phyloP scores from a whole-genome alignment of 2,113 vertebrate genomes.

The Capreolus pygargus region DNA sequence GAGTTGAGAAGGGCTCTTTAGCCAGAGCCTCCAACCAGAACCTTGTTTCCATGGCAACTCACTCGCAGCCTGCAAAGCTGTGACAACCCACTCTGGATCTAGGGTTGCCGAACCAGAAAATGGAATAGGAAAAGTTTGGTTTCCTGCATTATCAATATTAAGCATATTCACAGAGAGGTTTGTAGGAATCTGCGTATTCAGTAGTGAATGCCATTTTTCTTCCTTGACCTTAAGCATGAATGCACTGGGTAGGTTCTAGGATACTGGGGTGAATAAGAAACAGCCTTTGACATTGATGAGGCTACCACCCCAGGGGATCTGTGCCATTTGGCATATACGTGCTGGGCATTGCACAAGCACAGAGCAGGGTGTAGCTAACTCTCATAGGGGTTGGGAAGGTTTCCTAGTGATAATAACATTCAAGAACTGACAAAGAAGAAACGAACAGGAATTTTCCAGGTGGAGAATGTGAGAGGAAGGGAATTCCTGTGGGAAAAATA shows the following conservation, averaged over 20 bases:
- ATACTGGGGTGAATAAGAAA: neutral
- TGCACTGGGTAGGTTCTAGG: neutral
- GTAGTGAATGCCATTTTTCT: neutral
- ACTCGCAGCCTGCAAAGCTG: conserved; percentile 72
- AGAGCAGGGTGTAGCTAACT: neutral
- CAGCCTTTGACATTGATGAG: neutral
- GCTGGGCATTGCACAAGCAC: neutral
- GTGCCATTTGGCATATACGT: neutral
- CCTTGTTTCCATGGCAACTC: conserved; percentile 79
- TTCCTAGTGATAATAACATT: neutral
- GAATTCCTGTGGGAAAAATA: neutral
- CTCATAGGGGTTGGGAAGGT: neutral
- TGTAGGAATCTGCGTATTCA: neutral
- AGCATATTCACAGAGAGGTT: neutral
- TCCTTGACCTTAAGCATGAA: neutral
- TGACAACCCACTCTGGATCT: conserved; percentile 65
- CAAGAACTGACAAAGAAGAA: neutral
- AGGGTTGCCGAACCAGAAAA: conserved; percentile 76
- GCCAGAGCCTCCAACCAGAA: conserved; percentile 74
- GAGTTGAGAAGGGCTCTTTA: conserved; percentile 64
- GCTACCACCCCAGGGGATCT: neutral
- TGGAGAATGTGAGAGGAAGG: neutral
- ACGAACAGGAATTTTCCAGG: conserved; percentile 8
- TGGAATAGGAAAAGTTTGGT: conserved; percentile 35
- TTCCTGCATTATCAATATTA: conserved; percentile 50